These are phyloP conservation scores for Abrostola tripartita DNA, from an alignment of 2,888 invertebrate species.

Conservation along the genomic window DNA sequence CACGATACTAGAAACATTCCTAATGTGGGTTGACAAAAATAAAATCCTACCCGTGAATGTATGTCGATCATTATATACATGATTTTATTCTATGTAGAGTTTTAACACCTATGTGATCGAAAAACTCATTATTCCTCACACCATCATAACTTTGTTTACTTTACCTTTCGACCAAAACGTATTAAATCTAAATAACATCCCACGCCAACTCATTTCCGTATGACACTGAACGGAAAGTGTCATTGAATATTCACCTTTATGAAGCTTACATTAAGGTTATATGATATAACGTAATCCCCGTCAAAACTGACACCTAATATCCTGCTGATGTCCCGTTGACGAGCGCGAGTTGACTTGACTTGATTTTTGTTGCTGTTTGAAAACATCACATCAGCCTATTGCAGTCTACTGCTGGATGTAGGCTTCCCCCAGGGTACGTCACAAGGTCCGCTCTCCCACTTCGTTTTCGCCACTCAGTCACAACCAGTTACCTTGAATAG, in stretches of 20 bases:
- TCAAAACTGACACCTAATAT: constrained; percentile 55
- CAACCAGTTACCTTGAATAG: too few relatives aligned
- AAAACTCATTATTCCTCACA: constrained; percentile 5
- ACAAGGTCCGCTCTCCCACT: too few relatives aligned
- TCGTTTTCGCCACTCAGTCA: too few relatives aligned
- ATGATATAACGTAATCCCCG: constrained; percentile 35
- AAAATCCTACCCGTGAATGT: too few relatives aligned
- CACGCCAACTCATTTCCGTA: constrained; percentile 38
- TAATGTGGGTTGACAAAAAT: too few relatives aligned
- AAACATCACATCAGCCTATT: too few relatives aligned
- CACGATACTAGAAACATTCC: too few relatives aligned
- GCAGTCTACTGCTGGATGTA: too few relatives aligned
- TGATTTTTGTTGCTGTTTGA: constrained; percentile 9
- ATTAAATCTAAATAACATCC: constrained; percentile 18
- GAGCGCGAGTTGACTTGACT: constrained; percentile 7
- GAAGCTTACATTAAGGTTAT: constrained; percentile 15
- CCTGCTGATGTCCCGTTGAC: constrained; percentile 40
- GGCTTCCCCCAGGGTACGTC: too few relatives aligned
- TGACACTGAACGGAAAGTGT: constrained; percentile 26
- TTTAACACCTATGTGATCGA: neutral
- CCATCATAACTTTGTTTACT: neutral
- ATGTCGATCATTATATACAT: neutral
- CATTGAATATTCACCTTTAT: constrained; percentile 40
- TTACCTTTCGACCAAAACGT: neutral
- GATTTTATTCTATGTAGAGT: neutral